These are phyloP conservation scores for Rhombomys opimus DNA, from an alignment of 2,113 vertebrate species.

Conservation along the genomic window DNA sequence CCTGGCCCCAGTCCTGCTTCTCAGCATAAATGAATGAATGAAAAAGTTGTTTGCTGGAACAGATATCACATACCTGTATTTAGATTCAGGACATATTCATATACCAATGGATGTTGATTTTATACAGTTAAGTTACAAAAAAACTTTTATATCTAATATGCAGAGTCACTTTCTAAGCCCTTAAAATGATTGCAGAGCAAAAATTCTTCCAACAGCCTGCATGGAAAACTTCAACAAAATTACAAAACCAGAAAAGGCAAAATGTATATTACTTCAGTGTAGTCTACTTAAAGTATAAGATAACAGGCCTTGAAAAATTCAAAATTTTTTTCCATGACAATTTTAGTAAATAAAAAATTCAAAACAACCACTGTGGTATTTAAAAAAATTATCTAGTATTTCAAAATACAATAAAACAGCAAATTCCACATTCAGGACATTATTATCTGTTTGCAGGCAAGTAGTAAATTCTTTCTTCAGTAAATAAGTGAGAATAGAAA, in stretches of 20 bases:
- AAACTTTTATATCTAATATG: not conserved
- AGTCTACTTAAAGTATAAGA: not conserved
- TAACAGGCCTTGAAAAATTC: not conserved
- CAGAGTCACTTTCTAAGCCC: not conserved
- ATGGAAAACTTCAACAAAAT: not conserved
- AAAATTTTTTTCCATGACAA: not conserved
- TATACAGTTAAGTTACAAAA: conserved; percentile 1
- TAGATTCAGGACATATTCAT: not conserved
- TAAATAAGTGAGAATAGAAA: not conserved
- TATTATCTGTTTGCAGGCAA: not conserved
- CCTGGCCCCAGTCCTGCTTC: not conserved
- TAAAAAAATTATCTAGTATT: not conserved
- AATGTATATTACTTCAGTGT: not conserved
- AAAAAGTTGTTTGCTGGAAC: not conserved
- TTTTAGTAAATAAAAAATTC: not conserved
- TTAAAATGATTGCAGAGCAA: conserved; percentile 12
- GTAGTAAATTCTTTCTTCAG: not conserved
- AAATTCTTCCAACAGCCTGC: not conserved
- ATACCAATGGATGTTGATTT: not conserved
- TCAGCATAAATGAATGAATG: not conserved
- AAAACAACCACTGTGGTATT: not conserved
- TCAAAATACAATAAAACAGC: not conserved
- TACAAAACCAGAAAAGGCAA: not conserved
- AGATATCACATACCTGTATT: not conserved
- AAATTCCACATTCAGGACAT: not conserved